Evolutionary conservation across 2,113 vertebrate genomes (phyloP).

Genomic region (Ursus arctos): DNA sequence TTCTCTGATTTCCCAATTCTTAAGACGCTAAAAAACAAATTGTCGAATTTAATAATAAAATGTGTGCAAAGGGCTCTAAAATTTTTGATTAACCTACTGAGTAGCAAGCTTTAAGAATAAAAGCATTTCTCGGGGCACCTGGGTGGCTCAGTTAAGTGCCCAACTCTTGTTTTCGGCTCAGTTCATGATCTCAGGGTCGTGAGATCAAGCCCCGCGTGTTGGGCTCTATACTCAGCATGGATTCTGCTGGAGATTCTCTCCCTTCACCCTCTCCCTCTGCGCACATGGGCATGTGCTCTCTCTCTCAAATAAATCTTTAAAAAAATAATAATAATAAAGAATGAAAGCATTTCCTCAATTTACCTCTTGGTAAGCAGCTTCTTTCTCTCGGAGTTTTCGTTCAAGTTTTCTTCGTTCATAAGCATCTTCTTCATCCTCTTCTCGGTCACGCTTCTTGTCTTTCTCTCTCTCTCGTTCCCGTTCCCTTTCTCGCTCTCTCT

Average conservation of each 20-base stretch:
- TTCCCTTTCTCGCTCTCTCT: constrained; percentile 93
- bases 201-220: rapidly evolving
- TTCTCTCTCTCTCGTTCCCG: constrained; percentile 94
- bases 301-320: background rate
- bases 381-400: constrained; percentile 97
- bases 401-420: constrained; percentile 97
- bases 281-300: background rate
- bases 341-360: background rate
- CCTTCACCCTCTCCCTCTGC: background rate
- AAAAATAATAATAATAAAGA: background rate
- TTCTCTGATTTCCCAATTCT: constrained; percentile 99
- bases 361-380: constrained; percentile 99
- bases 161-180: background rate
- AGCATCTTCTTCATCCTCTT: constrained; percentile 97
- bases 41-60: constrained; percentile 41
- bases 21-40: constrained; percentile 92
- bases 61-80: background rate
- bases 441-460: constrained; percentile 97
- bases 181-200: background rate
- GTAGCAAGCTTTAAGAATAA: background rate
- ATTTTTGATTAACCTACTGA: background rate
- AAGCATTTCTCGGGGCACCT: background rate
- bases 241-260: background rate
- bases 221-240: background rate
- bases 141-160: background rate